Conservation (phyloP, 2,888 invertebrate species). For the Spicauda simplicius region DNA sequence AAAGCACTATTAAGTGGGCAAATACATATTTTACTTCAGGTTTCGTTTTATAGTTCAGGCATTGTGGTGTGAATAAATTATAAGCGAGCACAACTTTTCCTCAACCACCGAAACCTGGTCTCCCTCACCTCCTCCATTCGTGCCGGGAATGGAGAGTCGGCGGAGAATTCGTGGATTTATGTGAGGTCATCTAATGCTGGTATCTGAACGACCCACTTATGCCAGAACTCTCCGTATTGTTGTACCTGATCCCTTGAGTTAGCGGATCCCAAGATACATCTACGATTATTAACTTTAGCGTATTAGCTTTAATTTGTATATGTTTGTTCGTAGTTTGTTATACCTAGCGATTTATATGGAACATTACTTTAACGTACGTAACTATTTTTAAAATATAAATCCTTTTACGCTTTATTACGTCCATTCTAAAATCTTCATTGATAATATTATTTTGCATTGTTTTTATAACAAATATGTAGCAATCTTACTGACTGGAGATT, state of each 20-base stretch:
- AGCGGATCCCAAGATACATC: slow-evolving; percentile 57
- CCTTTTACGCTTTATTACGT: too few species aligned
- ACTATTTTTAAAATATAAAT: background rate
- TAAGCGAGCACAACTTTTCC: slow-evolving; percentile 68
- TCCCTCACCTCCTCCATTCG: slow-evolving; percentile 51
- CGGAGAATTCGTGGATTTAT: slow-evolving; percentile 57
- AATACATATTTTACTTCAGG: slow-evolving; percentile 38
- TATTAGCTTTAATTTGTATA: slow-evolving; percentile 15
- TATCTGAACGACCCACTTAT: slow-evolving; percentile 68
- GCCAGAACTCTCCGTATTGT: slow-evolving; percentile 71
- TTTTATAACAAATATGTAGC: too few species aligned
- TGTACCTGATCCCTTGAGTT: slow-evolving; percentile 69
- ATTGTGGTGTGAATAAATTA: slow-evolving; percentile 79
- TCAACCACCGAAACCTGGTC: slow-evolving; percentile 54
- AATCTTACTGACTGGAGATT: too few species aligned
- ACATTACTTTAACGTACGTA: background rate
- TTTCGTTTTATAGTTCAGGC: slow-evolving; percentile 54
- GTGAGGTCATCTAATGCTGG: slow-evolving; percentile 59
- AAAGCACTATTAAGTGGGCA: slow-evolving; percentile 18
- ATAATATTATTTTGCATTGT: too few species aligned
- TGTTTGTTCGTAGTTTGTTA: background rate
- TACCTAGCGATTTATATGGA: background rate
- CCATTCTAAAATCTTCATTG: too few species aligned
- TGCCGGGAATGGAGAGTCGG: slow-evolving; percentile 36
- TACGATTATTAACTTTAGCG: slow-evolving; percentile 63